Base-by-base conservation (phyloP, 1,140 invertebrate species). In the Brachionus koreanus region DNA sequence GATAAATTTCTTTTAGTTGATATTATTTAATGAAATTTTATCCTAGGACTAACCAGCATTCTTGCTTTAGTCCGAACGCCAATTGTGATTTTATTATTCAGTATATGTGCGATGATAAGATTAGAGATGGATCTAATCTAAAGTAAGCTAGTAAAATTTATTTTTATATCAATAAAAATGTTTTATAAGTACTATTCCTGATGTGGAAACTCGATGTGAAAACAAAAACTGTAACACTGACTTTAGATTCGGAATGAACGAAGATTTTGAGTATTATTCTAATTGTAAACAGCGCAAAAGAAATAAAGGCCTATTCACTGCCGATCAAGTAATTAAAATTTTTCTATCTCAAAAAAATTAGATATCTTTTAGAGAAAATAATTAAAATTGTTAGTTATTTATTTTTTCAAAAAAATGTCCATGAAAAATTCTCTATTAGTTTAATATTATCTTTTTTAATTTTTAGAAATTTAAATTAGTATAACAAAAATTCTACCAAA, bases 21-120 rank as follows among this genome's bases (percentile, higher is more conserved):
- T 1, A 69, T 37, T 16, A 1, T 35, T 49, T 43, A 10, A n/a
- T 19, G 25, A 57, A 49, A 57, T 57, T 25, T 5, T 16, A 49
- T 49, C 16, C 19, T 19, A 57, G 82, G 88, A 88, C 87, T 37
- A 88, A 87, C 84, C 88, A 89, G 83, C 88, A 89, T 85, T 87
- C 87, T 6, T 89, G 88, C 85, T 87, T 9, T 85, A 86, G 16
- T 61, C 84, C 85, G 29, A 84, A 85, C 19, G 83, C 82, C 12
- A 77, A 88, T 83, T 89, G 88, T 85, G 84, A 85, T 35, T 75
- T 89, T 52, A 84, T 88, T 1, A 83, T 89, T 39, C 88, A 89
- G 83, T 87, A 86, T 83, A 87, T 88, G 85, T 89, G 88, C 83
- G 33, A 52, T 65, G 67, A 74, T 16, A 25, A 29, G 37, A 16